phyloP scores from a whole-genome alignment of 2,113 vertebrate species.

The Pteropus alecto region DNA sequence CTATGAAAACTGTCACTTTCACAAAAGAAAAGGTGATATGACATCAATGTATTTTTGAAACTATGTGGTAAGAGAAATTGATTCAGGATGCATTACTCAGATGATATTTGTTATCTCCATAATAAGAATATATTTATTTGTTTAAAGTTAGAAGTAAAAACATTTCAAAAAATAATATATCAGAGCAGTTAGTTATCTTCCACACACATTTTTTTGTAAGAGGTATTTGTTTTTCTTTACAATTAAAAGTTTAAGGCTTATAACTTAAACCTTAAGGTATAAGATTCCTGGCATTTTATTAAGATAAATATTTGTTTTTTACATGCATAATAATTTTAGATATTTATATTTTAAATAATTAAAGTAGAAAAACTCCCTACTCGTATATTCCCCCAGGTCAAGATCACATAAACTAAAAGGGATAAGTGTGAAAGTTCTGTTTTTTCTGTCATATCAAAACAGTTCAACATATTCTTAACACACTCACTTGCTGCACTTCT shows the following conservation, averaged over 20 bases:
- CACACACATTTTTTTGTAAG: background rate
- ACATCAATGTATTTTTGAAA: constrained; percentile 28
- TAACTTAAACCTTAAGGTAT: background rate
- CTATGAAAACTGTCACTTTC: constrained; percentile 61
- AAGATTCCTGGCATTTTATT: background rate
- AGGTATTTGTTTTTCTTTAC: background rate
- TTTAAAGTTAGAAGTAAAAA: background rate
- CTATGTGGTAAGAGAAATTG: background rate
- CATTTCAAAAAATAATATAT: background rate
- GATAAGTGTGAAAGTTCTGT: constrained; percentile 1
- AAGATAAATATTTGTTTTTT: constrained; percentile 42
- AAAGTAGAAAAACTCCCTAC: constrained; percentile 7
- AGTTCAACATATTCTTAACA: constrained; percentile 10
- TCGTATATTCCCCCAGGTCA: background rate
- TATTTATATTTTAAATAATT: constrained; percentile 6
- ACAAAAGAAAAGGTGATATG: background rate
- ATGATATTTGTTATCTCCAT: background rate
- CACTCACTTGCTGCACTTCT: background rate
- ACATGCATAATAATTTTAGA: background rate
- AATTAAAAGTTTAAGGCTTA: constrained; percentile 50
- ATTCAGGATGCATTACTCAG: constrained; percentile 13
- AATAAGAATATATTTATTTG: background rate
- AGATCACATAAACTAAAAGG: constrained; percentile 20
- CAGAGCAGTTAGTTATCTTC: background rate
- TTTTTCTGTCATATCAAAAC: constrained; percentile 34